Conservation (phyloP, 2,113 vertebrate genomes). For the Sylvilagus bachmani region DNA sequence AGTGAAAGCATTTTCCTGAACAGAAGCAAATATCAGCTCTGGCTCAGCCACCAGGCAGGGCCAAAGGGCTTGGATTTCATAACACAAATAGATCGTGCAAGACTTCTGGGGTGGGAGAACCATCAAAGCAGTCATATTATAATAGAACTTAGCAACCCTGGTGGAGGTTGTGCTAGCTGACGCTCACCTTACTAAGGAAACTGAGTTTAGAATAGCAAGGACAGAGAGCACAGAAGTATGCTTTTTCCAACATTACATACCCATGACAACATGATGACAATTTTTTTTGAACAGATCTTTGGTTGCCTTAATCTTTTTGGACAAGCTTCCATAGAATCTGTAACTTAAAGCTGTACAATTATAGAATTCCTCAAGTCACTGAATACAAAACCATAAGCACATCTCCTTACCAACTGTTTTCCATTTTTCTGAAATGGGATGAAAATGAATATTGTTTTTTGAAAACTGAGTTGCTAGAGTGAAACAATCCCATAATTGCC, state of each 20-base stretch:
- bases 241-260: background rate
- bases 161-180: background rate
- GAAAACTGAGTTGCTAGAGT: background rate
- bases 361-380: background rate
- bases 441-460: background rate
- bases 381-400: background rate
- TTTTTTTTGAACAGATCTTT: background rate
- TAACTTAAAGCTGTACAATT: slow-evolving; percentile 26
- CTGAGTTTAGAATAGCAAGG: background rate
- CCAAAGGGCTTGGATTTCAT: slow-evolving; percentile 32
- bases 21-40: slow-evolving; percentile 71
- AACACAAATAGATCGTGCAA: slow-evolving; percentile 33
- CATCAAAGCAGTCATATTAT: background rate
- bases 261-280: background rate
- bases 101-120: background rate
- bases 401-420: background rate
- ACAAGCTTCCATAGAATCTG: background rate
- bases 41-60: background rate
- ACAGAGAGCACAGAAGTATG: background rate
- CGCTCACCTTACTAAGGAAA: background rate
- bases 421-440: background rate
- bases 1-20: slow-evolving; percentile 54
- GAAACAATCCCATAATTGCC: background rate
- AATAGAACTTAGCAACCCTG: background rate
- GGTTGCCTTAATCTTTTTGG: slow-evolving; percentile 13